A percentile compares a stretch with the other conserved stretches of the same genome.
Evolutionary conservation across 2,113 vertebrate genomes (phyloP).

Genomic region (Tonatia bakeri): DNA sequence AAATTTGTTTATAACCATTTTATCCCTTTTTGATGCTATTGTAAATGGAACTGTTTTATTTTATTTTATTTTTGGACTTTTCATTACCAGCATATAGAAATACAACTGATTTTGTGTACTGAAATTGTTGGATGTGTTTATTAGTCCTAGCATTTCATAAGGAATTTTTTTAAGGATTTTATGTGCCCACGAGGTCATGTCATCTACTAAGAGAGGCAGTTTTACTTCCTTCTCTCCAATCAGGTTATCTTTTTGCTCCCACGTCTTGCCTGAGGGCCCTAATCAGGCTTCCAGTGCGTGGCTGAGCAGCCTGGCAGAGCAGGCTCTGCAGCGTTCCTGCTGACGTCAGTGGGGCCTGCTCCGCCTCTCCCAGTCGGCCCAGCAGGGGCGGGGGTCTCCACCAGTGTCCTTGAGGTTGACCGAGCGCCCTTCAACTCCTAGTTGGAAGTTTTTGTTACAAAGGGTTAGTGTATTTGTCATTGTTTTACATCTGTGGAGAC

Average conservation of each 20-base stretch:
- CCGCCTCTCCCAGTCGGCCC: background rate
- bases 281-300: background rate
- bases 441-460: too few relatives aligned
- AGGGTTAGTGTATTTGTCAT: background rate
- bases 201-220: background rate
- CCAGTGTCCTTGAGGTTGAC: background rate
- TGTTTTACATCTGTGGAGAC: background rate
- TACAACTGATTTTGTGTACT: background rate
- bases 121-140: background rate
- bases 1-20: background rate
- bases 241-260: background rate
- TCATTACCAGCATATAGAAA: background rate
- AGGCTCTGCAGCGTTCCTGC: background rate
- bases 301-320: fast-evolving
- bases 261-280: background rate
- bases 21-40: background rate
- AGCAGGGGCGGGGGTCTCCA: background rate
- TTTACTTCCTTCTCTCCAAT: background rate
- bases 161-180: background rate
- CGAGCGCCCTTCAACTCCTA: background rate
- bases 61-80: background rate
- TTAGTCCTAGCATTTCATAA: background rate
- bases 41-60: background rate
- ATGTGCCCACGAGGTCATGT: background rate
- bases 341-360: background rate